Evolutionary conservation across 2,888 invertebrate genomes (phyloP).

Genomic region (Dendrolimus pini): DNA sequence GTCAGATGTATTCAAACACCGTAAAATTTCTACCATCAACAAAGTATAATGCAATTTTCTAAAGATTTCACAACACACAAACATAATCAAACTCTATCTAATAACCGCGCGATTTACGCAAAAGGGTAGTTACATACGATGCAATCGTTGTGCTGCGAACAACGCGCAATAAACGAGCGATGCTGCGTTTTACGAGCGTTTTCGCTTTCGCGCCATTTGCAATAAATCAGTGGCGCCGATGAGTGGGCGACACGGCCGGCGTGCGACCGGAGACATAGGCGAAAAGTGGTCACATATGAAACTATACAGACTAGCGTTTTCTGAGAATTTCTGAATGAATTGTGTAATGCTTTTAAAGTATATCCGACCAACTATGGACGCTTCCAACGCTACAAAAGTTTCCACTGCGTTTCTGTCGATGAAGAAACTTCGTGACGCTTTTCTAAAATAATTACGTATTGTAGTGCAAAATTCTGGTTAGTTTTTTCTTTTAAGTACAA

Average conservation of each 20-base stretch:
- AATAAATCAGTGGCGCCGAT: slow-evolving; percentile 66
- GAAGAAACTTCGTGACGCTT: no score
- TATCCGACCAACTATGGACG: no score
- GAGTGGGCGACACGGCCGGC: slow-evolving; percentile 55
- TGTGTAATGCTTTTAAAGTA: no score
- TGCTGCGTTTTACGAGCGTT: slow-evolving; percentile 65
- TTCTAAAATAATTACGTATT: no score
- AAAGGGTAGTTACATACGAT: slow-evolving; percentile 40
- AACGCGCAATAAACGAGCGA: slow-evolving; percentile 57
- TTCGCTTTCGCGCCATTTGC: slow-evolving; percentile 75
- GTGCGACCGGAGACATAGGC: slow-evolving; percentile 26
- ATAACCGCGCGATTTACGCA: slow-evolving; percentile 41
- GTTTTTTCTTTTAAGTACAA: no score
- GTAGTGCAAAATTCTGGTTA: no score
- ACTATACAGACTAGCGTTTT: slow-evolving; percentile 28
- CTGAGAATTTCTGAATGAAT: no score
- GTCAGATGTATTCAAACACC: neutral
- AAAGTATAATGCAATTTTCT: slow-evolving; percentile 6
- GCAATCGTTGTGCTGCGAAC: slow-evolving; percentile 54
- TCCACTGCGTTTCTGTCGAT: no score
- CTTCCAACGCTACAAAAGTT: no score
- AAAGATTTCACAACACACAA: slow-evolving; percentile 9
- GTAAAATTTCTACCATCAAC: neutral
- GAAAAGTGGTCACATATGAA: slow-evolving; percentile 40
- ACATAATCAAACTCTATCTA: slow-evolving; percentile 35